phyloP scores from a whole-genome alignment of 2,797 vertebrate genomes.

The Gouania willdenowi region DNA sequence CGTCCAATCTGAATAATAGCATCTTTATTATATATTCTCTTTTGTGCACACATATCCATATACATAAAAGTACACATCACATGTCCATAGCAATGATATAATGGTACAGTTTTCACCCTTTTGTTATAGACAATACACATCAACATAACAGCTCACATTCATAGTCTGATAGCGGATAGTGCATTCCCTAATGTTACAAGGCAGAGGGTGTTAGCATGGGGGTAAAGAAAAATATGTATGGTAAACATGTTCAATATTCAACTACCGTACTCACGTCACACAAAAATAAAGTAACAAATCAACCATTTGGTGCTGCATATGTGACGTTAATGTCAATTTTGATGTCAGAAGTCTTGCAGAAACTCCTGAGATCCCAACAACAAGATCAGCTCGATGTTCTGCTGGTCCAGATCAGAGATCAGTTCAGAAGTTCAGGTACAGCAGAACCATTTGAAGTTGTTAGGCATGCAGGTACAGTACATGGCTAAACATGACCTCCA shows the following conservation, averaged over 20 bases:
- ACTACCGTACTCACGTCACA: too few species aligned
- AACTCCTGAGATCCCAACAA: too few species aligned
- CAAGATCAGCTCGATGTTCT: too few species aligned
- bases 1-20: constrained; percentile 17
- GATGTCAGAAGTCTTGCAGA: too few species aligned
- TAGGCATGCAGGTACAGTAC: constrained; percentile 26
- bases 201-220: constrained; percentile 25
- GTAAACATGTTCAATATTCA: too few species aligned
- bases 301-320: too few species aligned
- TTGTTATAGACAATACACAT: constrained; percentile 10
- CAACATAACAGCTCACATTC: constrained; percentile 20
- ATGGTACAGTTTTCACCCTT: constrained; percentile 24
- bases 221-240: constrained; percentile 22
- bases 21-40: constrained; percentile 49
- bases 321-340: too few species aligned
- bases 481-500: neutral
- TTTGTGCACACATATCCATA: constrained; percentile 66
- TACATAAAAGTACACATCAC: constrained; percentile 69
- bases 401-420: too few species aligned
- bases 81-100: constrained; percentile 46
- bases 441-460: constrained; percentile 13
- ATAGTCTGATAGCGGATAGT: constrained; percentile 37
- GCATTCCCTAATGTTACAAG: constrained; percentile 53
- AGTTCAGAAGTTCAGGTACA: neutral
- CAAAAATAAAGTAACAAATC: too few species aligned